Evolutionary conservation across 37 sponge, comb jelly and placozoan species (phyloP).

Genomic region (Hexactinellida sp.): DNA sequence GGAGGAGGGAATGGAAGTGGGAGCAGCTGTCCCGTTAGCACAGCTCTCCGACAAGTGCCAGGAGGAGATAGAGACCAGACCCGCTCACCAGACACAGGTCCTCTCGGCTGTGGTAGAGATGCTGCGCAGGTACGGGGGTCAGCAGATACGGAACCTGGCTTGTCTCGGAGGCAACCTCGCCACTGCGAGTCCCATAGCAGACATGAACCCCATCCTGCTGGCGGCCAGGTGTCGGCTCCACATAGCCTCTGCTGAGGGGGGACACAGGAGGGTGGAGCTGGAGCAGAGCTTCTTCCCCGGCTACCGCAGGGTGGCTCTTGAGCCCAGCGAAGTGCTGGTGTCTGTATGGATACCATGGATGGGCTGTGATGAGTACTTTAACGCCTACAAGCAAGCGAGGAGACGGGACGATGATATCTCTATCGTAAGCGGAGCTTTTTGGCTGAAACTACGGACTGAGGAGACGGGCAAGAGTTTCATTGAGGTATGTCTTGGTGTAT

Average conservation of each 20-base stretch:
- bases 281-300: conserved; percentile 49
- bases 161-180: conserved; percentile 53
- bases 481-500: not conserved
- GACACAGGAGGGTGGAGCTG: not conserved
- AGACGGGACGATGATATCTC: conserved; percentile 68
- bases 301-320: conserved; percentile 51
- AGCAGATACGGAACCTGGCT: conserved; percentile 69
- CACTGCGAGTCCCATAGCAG: conserved; percentile 81
- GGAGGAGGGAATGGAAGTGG: conserved; percentile 52
- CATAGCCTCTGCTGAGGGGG: conserved; percentile 36
- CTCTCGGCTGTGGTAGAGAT: conserved; percentile 65
- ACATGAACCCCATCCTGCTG: conserved; percentile 59
- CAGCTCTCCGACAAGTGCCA: conserved; percentile 23
- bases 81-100: conserved; percentile 41
- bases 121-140: conserved; percentile 75
- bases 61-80: conserved; percentile 28
- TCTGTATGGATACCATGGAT: conserved; percentile 61
- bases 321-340: conserved; percentile 50
- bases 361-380: conserved; percentile 45
- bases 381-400: conserved; percentile 57
- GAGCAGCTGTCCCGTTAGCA: conserved; percentile 52
- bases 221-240: conserved; percentile 34
- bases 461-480: not conserved
- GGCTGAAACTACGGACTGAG: conserved; percentile 27
- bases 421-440: conserved; percentile 62